Evolutionary conservation across 1,140 invertebrate genomes (phyloP).

Genomic region (Mya arenaria): DNA sequence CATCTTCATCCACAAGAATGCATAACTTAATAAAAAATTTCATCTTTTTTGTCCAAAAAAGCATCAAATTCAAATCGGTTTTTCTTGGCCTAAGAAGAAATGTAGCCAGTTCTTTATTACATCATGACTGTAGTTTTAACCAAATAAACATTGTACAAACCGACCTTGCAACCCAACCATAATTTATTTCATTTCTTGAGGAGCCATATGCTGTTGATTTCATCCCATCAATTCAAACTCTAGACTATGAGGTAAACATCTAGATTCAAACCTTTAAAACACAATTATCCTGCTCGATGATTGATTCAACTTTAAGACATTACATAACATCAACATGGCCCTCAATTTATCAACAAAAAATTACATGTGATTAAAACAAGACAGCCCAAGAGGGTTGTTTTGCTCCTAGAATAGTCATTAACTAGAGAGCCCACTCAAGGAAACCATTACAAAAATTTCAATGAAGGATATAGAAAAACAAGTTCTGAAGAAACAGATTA

Average conservation of each 20-base stretch:
- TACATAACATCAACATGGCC: conserved; percentile 45
- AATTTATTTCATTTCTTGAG: too few relatives aligned
- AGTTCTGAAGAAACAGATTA: conserved; percentile 28
- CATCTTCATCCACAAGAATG: too few relatives aligned
- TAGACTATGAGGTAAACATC: conserved; percentile 44
- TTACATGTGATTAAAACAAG: conserved; percentile 37
- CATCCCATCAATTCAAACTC: too few relatives aligned
- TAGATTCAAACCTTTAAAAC: conserved; percentile 45
- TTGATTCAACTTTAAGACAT: conserved; percentile 38
- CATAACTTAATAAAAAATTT: too few relatives aligned
- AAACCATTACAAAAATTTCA: conserved; percentile 27
- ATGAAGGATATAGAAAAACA: conserved; percentile 27
- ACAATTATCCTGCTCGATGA: conserved; percentile 31
- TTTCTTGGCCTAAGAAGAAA: too few relatives aligned
- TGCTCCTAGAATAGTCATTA: conserved; percentile 34
- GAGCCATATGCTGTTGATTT: too few relatives aligned
- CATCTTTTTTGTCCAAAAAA: too few relatives aligned
- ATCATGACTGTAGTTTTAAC: too few relatives aligned
- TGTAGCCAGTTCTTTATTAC: too few relatives aligned
- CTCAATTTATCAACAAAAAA: conserved; percentile 36
- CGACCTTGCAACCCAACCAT: too few relatives aligned
- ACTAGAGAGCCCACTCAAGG: conserved; percentile 27
- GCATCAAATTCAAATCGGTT: too few relatives aligned
- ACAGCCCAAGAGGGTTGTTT: conserved; percentile 47
- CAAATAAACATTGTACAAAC: too few relatives aligned